Conservation (phyloP, 2,888 invertebrate genomes). For the Sturmia bella region DNA sequence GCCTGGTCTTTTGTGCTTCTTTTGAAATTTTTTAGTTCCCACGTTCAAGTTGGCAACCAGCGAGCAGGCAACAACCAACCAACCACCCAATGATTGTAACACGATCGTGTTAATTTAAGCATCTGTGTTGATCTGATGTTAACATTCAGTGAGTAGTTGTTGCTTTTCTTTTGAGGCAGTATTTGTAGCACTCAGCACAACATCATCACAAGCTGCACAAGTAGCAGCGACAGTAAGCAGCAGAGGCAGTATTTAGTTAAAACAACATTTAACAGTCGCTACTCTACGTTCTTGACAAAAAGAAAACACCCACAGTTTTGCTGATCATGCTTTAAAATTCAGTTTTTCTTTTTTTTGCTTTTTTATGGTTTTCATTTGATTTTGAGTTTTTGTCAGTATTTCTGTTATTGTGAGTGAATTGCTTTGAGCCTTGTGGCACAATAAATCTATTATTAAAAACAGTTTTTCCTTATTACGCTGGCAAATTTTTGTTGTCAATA, state of each 20-base stretch:
- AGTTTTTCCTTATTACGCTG: conserved; percentile 4
- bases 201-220: conserved; percentile 20
- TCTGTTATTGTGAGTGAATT: conserved; percentile 57
- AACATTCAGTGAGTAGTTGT: conserved; percentile 21
- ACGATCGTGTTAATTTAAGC: conserved; percentile 71
- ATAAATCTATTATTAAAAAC: conserved; percentile 57
- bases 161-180: conserved; percentile 25
- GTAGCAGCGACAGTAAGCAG: conserved; percentile 38
- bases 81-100: conserved; percentile 60
- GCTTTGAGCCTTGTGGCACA: conserved; percentile 67
- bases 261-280: conserved; percentile 43
- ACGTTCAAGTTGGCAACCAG: conserved; percentile 70
- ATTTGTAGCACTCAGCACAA: conserved; percentile 53
- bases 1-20: conserved; percentile 42
- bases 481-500: conserved; percentile 38
- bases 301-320: conserved; percentile 67
- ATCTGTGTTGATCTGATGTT: conserved; percentile 65
- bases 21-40: conserved; percentile 70
- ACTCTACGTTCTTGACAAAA: conserved; percentile 14
- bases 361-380: not conserved
- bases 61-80: conserved; percentile 36
- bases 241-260: conserved; percentile 23
- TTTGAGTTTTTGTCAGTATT: not conserved
- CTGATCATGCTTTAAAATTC: conserved; percentile 61
- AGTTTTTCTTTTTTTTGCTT: conserved; percentile 13